Evolutionary conservation across 2,113 vertebrate species (phyloP), one percentile per base, ranked within the genome.

Genomic region (Zosterops borbonicus): DNA sequence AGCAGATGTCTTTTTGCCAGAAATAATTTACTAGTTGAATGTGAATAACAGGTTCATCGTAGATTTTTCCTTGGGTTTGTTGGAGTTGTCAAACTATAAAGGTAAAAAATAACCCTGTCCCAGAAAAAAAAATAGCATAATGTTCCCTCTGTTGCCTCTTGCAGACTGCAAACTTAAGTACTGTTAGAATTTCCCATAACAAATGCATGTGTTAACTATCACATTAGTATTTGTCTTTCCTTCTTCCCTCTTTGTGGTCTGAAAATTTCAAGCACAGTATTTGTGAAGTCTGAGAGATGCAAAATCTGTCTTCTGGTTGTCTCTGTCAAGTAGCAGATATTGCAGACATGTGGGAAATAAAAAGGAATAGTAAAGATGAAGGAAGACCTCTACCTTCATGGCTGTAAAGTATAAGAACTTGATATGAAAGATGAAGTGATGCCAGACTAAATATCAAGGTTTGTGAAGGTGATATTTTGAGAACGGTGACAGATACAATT

Each of bases 1-100:
- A 90, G 35, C 46, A 92, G 85, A 67, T 94, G 63, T 73, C 37
- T 83, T 83, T 89, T 85, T 76, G 41, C 90, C 65, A 87, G 53
- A 82, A 89, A 60, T 83, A 12, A 65, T 93, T 69, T 82, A 5
- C 49, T 31, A 53, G 25, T 77, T 83, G 44, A 79, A 62, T 86
- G 67, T 92, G 77, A 82, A 9, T 82, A 81, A 39, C 16, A 24
- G 4, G 87, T 93, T 46, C 9, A 9, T 67, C 2, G 22, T 31
- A 83, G 53, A 17, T 46, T 90, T 85, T 85, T 73, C 24, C 13
- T 85, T 52, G 5, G 9, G 10, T 73, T 31, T 78, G 6, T 33
- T 84, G 41, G 23, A 91, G 70, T 79, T 49, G 21, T 76, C 29
- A 79, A 85, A 94, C 69, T 56, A 29, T 22, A 28, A 71, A 87